Evolutionary conservation across 2,113 vertebrate species (phyloP), one percentile per base, ranked within the genome.

Genomic region (Gadus macrocephalus): DNA sequence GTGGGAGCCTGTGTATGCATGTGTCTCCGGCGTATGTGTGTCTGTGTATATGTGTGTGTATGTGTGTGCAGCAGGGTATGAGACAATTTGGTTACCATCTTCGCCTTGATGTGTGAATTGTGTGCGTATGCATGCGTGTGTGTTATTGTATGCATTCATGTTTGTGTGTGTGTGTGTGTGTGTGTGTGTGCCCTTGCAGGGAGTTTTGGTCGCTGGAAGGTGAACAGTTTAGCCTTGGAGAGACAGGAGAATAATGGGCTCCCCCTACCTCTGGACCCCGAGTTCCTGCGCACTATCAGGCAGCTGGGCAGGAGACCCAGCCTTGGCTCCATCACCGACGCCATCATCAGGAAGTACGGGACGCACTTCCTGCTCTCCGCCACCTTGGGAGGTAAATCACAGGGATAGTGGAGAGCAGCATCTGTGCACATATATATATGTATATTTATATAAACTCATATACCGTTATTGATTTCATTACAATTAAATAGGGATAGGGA

Each of bases 121-220:
- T 64, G 15, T 64, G 16, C 15, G 25, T 27, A 15, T 25, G 15
- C 15, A 16, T 31, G 62, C 31, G 27, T 28, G 27, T 17, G 62
- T 64, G 62, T 64, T 25, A n/a, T 15, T 35, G 62, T 64, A 28
- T 38, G 62, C 25, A 25, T 2, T 25, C 25, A 25, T 38, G 28
- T 60, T 27, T 62, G 58, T 61, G 59, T 49, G 38, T 70, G 61
- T 63, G 35, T 38, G 38, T 70, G 61, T 63, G 35, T 38, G 67
- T 42, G 8, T 53, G 27, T 49, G 58, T 68, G 66, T 68, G 27
- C 42, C 15, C n/a, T 14, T 87, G 79, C 89, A 93, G 93, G 86
- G 92, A 93, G 88, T 93, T 93, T 93, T 76, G 93, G 93, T 77
- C 91, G 93, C 73, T 93, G 93, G 93, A 93, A 93, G 88, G 93